These are phyloP conservation scores for Brachirus orientalis DNA, from an alignment of 2,113 vertebrate genomes.

Conservation along the genomic window DNA sequence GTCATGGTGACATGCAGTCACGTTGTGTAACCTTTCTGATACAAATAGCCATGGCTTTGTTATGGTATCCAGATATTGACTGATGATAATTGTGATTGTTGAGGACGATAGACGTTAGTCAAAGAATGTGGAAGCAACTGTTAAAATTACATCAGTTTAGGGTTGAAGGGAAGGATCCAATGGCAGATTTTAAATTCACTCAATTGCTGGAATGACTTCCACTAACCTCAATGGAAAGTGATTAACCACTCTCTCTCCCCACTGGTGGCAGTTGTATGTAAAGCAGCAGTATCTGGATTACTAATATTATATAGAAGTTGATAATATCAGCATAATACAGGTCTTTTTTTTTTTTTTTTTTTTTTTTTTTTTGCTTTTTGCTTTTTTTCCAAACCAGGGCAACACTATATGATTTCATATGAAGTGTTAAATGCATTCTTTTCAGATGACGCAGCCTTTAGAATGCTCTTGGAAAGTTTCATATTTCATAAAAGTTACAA, in stretches of 20 bases:
- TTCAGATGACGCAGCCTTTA: constrained; percentile 53
- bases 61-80: constrained; percentile 44
- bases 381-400: constrained; percentile 37
- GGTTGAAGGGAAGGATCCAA: constrained; percentile 30
- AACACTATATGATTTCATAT: constrained; percentile 64
- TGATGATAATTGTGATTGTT: constrained; percentile 19
- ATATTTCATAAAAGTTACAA: constrained; percentile 56
- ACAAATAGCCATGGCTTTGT: constrained; percentile 12
- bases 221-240: constrained; percentile 51
- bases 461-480: constrained; percentile 53
- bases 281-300: constrained; percentile 80
- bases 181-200: constrained; percentile 28
- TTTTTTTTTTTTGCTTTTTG: background rate
- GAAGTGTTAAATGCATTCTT: constrained; percentile 68
- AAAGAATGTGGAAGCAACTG: constrained; percentile 22
- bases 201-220: constrained; percentile 47
- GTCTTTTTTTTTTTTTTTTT: constrained; percentile 39
- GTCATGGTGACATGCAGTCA: constrained; percentile 82
- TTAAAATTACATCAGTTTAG: constrained; percentile 15
- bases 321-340: constrained; percentile 77
- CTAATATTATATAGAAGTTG: constrained; percentile 73
- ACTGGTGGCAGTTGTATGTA: constrained; percentile 68
- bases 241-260: constrained; percentile 56
- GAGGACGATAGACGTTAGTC: constrained; percentile 21
- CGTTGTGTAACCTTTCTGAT: constrained; percentile 66